Evolutionary conservation across 2,113 vertebrate genomes (phyloP).

Genomic region (Raja brachyura): DNA sequence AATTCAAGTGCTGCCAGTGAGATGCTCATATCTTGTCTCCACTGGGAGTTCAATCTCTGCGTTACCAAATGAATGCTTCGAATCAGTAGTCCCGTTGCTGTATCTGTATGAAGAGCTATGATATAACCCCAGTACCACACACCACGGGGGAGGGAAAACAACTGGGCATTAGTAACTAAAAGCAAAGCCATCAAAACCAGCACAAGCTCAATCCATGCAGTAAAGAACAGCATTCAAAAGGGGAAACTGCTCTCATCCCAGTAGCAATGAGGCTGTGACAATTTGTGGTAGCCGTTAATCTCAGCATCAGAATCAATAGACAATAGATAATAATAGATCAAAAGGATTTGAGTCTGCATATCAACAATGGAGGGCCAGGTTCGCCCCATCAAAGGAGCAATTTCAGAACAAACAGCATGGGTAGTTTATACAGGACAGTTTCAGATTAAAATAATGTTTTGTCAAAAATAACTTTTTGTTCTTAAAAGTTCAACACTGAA

Average conservation of each 20-base stretch:
- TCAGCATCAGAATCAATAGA: conserved; percentile 14
- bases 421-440: background rate
- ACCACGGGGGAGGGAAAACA: conserved; percentile 77
- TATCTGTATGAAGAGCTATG: conserved; percentile 97
- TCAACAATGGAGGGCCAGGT: background rate
- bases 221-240: conserved; percentile 53
- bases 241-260: conserved; percentile 42
- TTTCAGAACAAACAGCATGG: background rate
- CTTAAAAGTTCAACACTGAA: background rate
- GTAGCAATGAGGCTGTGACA: conserved; percentile 18
- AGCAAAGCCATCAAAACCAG: conserved; percentile 62
- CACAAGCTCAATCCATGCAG: conserved; percentile 61
- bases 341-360: conserved; percentile 28
- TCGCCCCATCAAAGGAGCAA: background rate
- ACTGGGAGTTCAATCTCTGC: conserved; percentile 86
- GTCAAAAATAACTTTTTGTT: background rate
- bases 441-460: background rate
- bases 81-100: conserved; percentile 85
- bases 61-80: conserved; percentile 93
- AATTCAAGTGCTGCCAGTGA: conserved; percentile 89
- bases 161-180: conserved; percentile 70
- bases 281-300: background rate
- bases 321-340: no score
- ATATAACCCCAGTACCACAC: conserved; percentile 81
- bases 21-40: conserved; percentile 92